Evolutionary conservation across 2,888 invertebrate species (phyloP), one percentile per base, ranked within the genome.

Genomic region (Dendrolimus houi): DNA sequence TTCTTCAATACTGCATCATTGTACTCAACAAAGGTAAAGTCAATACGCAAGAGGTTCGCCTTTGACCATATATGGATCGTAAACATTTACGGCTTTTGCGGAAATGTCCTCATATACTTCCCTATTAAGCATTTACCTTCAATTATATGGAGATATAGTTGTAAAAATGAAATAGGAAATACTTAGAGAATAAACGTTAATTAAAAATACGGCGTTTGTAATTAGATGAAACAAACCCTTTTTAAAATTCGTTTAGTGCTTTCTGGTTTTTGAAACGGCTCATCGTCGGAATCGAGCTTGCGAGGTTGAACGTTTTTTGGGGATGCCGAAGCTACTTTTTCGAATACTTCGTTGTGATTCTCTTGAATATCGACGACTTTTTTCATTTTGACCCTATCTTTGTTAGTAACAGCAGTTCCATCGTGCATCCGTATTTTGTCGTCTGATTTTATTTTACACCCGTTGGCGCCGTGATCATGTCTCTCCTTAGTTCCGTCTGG

Each of bases 341-440:
- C 72, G 56, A 72, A 74, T 47, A 77, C 29, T 6, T 29, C 70
- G 61, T 83, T 82, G 42, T 67, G 74, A 52, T 70, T 67, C 63
- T 85, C 85, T 60, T 81, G 79, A 60, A 83, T 80, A 59, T 77
- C 79, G 53, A 83, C 77, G 54, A 66, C 70, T 64, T 81, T 82
- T 62, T 71, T 78, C n/a, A 64, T 57, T 59, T 66, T 72, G 9
- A 60, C 58, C 41, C 64, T 67, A 53, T 68, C 72, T 41, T 62
- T 52, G 53, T 64, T 61, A 13, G 59, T 60, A 53, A 59, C 62
- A 9, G 64, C 59, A 53, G 56, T 58, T 53, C 57, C 57, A 59
- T 59, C 60, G 64, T 62, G 61, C 29, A 55, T 58, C 52, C 64
- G 63, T 57, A 64, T 56, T 60, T 66, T 73, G 54, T 71, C 72